Conservation (phyloP, 37 sponge, comb jelly and placozoan species). For the Hexactinellida sp. region DNA sequence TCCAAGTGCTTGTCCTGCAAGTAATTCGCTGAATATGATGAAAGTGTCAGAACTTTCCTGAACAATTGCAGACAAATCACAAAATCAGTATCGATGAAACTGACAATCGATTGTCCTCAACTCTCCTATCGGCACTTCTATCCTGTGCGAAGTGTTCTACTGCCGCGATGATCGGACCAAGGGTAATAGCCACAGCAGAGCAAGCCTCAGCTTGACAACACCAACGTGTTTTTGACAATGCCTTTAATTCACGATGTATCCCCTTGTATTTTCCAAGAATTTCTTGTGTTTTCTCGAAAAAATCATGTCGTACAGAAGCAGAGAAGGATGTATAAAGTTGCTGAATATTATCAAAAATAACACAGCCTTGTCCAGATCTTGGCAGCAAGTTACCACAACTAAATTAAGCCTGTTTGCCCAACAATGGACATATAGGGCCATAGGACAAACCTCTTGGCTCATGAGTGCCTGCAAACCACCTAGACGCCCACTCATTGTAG, state of each 20-base stretch:
- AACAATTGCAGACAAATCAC: background rate
- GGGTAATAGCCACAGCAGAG: background rate
- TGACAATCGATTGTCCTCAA: background rate
- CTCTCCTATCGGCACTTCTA: background rate
- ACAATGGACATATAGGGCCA: background rate
- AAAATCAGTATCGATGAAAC: background rate
- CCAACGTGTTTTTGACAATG: too few species aligned
- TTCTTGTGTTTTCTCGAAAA: too few species aligned
- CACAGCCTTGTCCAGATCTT: background rate
- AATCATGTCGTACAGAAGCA: background rate
- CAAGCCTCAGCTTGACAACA: background rate
- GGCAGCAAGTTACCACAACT: background rate
- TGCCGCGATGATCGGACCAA: background rate
- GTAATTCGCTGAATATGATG: background rate
- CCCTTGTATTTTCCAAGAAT: background rate
- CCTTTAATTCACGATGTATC: too few species aligned
- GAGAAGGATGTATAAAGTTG: background rate
- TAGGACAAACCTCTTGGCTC: background rate
- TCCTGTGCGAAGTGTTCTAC: background rate
- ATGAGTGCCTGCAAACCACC: background rate
- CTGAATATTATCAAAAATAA: background rate
- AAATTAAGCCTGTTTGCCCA: background rate
- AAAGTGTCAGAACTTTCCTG: background rate
- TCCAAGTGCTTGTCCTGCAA: background rate
- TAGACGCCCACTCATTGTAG: background rate